Conservation (phyloP, 2,113 vertebrate genomes). For the Rhodinocichla rosea region DNA sequence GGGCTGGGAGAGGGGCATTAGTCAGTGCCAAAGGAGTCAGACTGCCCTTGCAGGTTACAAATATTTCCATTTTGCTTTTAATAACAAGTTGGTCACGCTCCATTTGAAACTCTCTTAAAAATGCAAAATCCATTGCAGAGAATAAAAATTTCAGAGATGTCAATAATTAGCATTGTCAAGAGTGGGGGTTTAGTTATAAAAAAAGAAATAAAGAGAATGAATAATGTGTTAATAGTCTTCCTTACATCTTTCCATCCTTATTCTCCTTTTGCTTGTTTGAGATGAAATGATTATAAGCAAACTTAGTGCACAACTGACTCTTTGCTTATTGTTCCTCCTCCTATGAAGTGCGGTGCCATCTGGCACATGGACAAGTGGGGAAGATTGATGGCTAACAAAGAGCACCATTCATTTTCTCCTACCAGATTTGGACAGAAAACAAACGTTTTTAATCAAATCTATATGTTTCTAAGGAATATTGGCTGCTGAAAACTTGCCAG, state of each 20-base stretch:
- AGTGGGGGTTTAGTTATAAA: not conserved
- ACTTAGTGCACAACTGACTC: constrained; percentile 42
- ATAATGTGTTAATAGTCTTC: not conserved
- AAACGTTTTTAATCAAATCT: constrained; percentile 69
- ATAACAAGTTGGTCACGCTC: not conserved
- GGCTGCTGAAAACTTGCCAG: constrained; percentile 48
- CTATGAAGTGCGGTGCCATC: constrained; percentile 22
- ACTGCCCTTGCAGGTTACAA: not conserved
- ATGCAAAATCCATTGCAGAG: not conserved
- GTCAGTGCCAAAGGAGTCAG: not conserved
- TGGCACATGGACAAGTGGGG: constrained; percentile 57
- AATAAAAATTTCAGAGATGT: not conserved
- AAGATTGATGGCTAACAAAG: constrained; percentile 58
- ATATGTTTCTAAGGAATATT: constrained; percentile 58
- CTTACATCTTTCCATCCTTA: not conserved
- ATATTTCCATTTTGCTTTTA: not conserved
- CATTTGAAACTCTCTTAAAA: not conserved
- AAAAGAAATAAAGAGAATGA: not conserved
- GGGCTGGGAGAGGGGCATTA: not conserved
- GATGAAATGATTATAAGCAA: constrained; percentile 30
- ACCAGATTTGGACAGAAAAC: constrained; percentile 56
- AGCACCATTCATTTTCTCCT: constrained; percentile 52
- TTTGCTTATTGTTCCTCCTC: constrained; percentile 45
- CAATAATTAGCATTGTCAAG: not conserved
- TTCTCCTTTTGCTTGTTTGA: constrained; percentile 20